Conservation (phyloP, 2,888 invertebrate species). For the Athalia rosae region DNA sequence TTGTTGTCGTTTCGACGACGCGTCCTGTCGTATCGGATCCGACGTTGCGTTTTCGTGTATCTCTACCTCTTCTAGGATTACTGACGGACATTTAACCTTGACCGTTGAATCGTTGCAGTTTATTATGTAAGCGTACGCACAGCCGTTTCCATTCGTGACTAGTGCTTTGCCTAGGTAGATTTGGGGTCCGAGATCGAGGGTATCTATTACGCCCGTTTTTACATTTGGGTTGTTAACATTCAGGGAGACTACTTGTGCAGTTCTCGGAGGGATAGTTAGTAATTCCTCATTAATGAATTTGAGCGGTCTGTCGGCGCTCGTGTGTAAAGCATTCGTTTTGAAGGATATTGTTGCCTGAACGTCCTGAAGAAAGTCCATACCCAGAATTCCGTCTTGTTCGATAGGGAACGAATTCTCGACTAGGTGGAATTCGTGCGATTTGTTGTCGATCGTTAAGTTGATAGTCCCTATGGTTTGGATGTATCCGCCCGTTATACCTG, state of each 20-base stretch:
- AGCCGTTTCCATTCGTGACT: too few species aligned
- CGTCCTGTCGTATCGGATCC: too few species aligned
- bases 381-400: conserved; percentile 1
- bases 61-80: too few species aligned
- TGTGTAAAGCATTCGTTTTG: background rate
- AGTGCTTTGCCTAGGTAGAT: conserved; percentile 1
- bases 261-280: background rate
- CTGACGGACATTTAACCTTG: too few species aligned
- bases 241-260: background rate
- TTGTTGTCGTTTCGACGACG: too few species aligned
- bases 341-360: conserved; percentile 2
- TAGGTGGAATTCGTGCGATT: background rate
- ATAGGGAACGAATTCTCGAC: conserved; percentile 4
- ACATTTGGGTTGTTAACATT: background rate
- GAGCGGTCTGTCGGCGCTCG: background rate
- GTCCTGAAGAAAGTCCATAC: background rate
- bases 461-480: background rate
- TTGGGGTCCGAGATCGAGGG: background rate
- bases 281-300: background rate
- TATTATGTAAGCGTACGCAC: too few species aligned
- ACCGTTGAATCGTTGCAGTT: too few species aligned
- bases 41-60: too few species aligned
- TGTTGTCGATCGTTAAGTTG: background rate
- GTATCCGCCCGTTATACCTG: background rate
- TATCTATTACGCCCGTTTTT: background rate